phyloP scores from a whole-genome alignment of 2,113 vertebrate species.

The Erythrolamprus reginae region DNA sequence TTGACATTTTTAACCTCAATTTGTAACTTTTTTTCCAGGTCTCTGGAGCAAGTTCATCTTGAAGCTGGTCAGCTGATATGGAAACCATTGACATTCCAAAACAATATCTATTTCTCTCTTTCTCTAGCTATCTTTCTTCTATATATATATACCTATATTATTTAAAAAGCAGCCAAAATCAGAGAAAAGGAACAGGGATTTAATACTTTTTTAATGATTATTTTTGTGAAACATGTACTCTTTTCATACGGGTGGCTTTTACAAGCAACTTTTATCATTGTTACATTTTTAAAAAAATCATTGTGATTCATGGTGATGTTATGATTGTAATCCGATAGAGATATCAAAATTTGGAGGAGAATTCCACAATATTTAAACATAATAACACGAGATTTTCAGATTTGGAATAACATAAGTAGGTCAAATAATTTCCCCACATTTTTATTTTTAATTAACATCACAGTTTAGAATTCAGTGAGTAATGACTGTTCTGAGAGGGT shows the following conservation, averaged over 20 bases:
- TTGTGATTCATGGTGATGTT: constrained; percentile 73
- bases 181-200: constrained; percentile 83
- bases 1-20: constrained; percentile 71
- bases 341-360: constrained; percentile 65
- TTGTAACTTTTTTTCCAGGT: constrained; percentile 83
- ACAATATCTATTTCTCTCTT: constrained; percentile 64
- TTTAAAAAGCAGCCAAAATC: constrained; percentile 78
- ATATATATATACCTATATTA: constrained; percentile 59
- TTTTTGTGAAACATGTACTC: constrained; percentile 80
- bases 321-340: constrained; percentile 67
- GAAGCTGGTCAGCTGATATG: constrained; percentile 85
- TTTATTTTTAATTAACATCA: constrained; percentile 38
- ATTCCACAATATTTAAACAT: constrained; percentile 63
- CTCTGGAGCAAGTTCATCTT: constrained; percentile 95
- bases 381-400: constrained; percentile 50
- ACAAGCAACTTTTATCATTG: constrained; percentile 75
- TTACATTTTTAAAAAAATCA: constrained; percentile 58
- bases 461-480: constrained; percentile 17
- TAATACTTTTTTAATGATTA: constrained; percentile 82
- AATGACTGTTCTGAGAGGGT: constrained; percentile 5
- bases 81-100: constrained; percentile 99
- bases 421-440: constrained; percentile 56
- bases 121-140: constrained; percentile 56
- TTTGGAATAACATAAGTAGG: constrained; percentile 52
- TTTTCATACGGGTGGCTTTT: constrained; percentile 83